Conservation (phyloP, 2,113 vertebrate genomes). For the Aleadryas rufinucha region DNA sequence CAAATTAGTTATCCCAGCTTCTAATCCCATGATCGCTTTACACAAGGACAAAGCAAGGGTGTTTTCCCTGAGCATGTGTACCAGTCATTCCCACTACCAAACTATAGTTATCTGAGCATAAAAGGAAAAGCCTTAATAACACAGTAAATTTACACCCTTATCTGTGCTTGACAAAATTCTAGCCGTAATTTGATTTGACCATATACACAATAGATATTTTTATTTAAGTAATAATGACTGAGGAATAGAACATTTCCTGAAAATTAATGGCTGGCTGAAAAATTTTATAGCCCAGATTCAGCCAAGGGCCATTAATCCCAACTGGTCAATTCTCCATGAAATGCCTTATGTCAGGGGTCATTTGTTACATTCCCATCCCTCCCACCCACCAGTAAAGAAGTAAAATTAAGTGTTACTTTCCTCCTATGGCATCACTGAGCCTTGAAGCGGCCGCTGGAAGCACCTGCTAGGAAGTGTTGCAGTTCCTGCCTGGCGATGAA, state of each 20-base stretch:
- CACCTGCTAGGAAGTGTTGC: neutral
- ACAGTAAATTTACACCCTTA: slow-evolving; percentile 10
- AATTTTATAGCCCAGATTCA: slow-evolving; percentile 37
- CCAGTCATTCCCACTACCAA: neutral
- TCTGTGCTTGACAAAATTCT: slow-evolving; percentile 38
- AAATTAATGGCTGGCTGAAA: slow-evolving; percentile 55
- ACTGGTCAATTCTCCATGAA: slow-evolving; percentile 62
- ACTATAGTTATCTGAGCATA: neutral
- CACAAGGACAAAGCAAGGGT: neutral
- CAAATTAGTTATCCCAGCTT: neutral
- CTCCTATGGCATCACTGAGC: neutral
- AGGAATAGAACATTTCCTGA: slow-evolving; percentile 27
- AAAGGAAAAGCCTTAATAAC: neutral
- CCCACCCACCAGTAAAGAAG: slow-evolving; percentile 28
- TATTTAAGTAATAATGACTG: slow-evolving; percentile 59
- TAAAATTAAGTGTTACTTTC: slow-evolving; percentile 24
- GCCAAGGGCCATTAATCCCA: slow-evolving; percentile 52
- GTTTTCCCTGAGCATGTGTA: neutral
- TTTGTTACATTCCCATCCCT: slow-evolving; percentile 22
- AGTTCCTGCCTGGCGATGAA: neutral
- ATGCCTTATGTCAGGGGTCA: slow-evolving; percentile 46
- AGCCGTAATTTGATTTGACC: slow-evolving; percentile 16
- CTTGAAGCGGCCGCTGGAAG: neutral
- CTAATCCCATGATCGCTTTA: neutral
- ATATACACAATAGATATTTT: slow-evolving; percentile 58